Percentiles rank a stretch among this genome's conserved stretches.
Conservation (phyloP, 2,113 vertebrate species). For the Narcine bancroftii region DNA sequence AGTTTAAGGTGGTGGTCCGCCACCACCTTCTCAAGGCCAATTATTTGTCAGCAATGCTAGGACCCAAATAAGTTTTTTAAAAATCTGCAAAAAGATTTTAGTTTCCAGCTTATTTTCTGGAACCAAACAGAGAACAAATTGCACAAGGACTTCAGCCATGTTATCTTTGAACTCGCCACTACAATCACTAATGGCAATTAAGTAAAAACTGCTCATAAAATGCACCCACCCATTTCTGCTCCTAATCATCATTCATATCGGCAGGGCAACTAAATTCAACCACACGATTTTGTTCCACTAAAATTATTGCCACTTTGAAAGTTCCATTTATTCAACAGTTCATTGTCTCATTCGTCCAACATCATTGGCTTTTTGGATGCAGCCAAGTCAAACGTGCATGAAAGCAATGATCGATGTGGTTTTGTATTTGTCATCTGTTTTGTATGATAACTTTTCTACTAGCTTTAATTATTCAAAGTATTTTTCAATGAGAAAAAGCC, state of each 20-base stretch:
- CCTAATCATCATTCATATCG: not conserved
- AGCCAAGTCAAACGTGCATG: not conserved
- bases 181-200: not conserved
- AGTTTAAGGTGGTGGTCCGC: too few species aligned
- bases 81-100: too few species aligned
- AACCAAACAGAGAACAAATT: too few species aligned
- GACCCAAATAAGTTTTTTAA: too few species aligned
- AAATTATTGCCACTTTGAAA: not conserved
- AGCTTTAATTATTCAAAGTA: constrained; percentile 1
- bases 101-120: too few species aligned
- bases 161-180: not conserved
- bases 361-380: not conserved
- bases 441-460: not conserved
- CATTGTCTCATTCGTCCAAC: too few species aligned
- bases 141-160: too few species aligned
- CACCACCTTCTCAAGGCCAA: too few species aligned
- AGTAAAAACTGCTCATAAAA: not conserved
- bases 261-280: not conserved
- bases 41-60: too few species aligned
- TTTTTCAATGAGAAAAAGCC: not conserved
- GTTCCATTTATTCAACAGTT: not conserved
- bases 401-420: not conserved
- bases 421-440: not conserved
- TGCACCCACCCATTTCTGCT: not conserved
- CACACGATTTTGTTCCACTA: not conserved